Conservation (phyloP, 2,113 vertebrate genomes). For the Aythya baeri region DNA sequence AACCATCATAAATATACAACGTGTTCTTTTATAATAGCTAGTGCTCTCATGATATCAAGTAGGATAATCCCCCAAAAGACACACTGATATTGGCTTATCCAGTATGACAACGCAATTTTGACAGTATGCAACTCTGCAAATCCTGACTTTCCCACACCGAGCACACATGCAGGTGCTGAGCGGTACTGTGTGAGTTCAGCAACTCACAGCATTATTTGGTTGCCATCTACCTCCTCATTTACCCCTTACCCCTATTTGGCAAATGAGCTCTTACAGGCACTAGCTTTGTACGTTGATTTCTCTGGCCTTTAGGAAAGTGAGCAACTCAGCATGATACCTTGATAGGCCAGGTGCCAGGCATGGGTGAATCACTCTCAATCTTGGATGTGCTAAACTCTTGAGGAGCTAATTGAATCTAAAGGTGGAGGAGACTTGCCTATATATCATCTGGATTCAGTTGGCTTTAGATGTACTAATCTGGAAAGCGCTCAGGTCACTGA, state of each 20-base stretch:
- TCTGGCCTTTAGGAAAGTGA: neutral
- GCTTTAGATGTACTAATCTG: neutral
- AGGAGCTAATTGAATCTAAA: neutral
- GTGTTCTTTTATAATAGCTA: neutral
- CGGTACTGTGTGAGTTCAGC: neutral
- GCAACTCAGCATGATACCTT: neutral
- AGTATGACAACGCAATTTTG: neutral
- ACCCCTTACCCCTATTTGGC: neutral
- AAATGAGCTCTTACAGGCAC: neutral
- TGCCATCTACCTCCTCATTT: neutral
- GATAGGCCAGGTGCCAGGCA: neutral
- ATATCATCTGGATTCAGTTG: neutral
- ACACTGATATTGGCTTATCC: neutral
- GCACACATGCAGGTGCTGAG: accelerated
- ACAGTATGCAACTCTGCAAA: neutral
- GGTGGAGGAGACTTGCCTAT: neutral
- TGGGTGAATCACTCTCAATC: neutral
- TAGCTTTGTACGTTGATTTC: neutral
- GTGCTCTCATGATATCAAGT: neutral
- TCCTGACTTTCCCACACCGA: neutral
- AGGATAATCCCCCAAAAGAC: neutral
- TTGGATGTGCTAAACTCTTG: neutral
- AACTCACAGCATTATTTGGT: neutral
- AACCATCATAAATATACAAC: neutral
- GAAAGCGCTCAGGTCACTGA: neutral